A percentile compares a stretch with the other conserved stretches of the same genome.
These are phyloP conservation scores for Struthio camelus DNA, from an alignment of 2,113 vertebrate genomes.

Conservation along the genomic window DNA sequence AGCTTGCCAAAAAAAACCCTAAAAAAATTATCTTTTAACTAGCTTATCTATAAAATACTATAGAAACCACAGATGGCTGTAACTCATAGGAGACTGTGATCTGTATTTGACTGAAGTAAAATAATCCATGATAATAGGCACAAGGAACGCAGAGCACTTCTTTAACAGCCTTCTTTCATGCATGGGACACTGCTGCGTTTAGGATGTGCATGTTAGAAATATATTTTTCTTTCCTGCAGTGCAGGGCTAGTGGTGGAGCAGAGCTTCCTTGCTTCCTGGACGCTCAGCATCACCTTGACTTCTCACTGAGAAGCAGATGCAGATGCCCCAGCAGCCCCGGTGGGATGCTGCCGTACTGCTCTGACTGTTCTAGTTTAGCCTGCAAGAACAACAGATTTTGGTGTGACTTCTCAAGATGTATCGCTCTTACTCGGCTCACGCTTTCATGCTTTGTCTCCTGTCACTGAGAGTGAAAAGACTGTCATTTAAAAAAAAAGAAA, in stretches of 20 bases:
- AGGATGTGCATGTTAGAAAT: neutral
- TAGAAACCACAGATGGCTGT: neutral
- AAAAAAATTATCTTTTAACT: neutral
- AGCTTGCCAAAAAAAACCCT: neutral
- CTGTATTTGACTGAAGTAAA: neutral
- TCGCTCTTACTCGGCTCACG: neutral
- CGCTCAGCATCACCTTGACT: rapidly evolving
- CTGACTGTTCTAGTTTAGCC: neutral
- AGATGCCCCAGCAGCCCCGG: rapidly evolving
- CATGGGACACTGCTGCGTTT: neutral
- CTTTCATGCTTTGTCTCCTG: neutral
- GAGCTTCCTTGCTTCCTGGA: neutral
- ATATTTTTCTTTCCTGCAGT: neutral
- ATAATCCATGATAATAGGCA: neutral
- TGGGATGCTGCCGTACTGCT: neutral
- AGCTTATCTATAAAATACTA: neutral
- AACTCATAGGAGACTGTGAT: neutral
- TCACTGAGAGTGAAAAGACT: neutral
- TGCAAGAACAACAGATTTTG: neutral
- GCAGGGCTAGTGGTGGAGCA: neutral
- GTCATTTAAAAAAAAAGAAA: neutral
- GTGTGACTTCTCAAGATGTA: neutral
- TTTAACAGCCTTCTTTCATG: neutral
- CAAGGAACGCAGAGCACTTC: neutral
- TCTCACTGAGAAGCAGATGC: neutral